phyloP scores from a whole-genome alignment of 1,140 invertebrate species.

The Hylyphantes graminicola region DNA sequence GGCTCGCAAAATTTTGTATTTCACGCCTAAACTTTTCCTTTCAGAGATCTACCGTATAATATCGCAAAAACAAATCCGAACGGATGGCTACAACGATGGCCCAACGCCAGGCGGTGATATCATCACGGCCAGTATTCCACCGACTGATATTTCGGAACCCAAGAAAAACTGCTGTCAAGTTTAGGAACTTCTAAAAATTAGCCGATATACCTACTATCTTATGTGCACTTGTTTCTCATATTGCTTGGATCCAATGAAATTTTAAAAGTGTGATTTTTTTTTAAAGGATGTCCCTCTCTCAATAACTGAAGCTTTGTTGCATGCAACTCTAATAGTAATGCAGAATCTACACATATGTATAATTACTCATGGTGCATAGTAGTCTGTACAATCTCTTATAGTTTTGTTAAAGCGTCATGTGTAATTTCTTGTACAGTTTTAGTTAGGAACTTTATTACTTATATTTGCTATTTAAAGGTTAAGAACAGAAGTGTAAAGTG shows the following conservation, averaged over 20 bases:
- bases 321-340: too few relatives aligned
- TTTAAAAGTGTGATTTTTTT: too few relatives aligned
- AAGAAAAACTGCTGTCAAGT: conserved; percentile 63
- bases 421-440: conserved; percentile 55
- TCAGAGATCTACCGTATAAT: conserved; percentile 76
- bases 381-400: conserved; percentile 37
- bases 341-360: too few relatives aligned
- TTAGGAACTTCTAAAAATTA: conserved; percentile 52
- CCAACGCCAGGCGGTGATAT: conserved; percentile 65
- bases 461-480: conserved; percentile 42
- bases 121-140: conserved; percentile 64
- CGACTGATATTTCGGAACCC: conserved; percentile 63
- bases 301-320: too few relatives aligned
- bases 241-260: too few relatives aligned
- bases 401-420: conserved; percentile 41
- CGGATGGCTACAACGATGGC: conserved; percentile 69
- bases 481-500: conserved; percentile 43
- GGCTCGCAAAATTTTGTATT: too few relatives aligned
- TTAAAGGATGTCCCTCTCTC: too few relatives aligned
- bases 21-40: conserved; percentile 19
- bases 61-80: conserved; percentile 73
- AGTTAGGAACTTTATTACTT: conserved; percentile 31
- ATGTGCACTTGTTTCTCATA: too few relatives aligned
- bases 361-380: conserved; percentile 46
- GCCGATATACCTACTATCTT: not conserved